Conservation (phyloP, 92 coral and sea anemone species). For the Palythoa grandis region DNA sequence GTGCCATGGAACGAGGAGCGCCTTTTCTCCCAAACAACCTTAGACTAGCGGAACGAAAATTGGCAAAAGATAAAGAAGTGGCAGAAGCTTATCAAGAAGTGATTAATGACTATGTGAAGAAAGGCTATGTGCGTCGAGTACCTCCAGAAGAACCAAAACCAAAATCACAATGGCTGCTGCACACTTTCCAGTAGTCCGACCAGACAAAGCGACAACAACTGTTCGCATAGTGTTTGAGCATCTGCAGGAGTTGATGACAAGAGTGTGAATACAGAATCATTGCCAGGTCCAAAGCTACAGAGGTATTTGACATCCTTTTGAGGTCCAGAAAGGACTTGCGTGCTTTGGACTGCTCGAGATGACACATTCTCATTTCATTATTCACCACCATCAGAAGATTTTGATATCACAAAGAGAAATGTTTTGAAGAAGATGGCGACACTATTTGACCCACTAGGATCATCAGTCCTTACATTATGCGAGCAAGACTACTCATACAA, state of each 20-base stretch:
- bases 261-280: not conserved
- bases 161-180: slow-evolving; percentile 47
- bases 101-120: slow-evolving; percentile 60
- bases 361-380: no score
- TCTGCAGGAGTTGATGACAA: slow-evolving; percentile 34
- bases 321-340: not conserved
- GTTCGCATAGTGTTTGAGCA: slow-evolving; percentile 39
- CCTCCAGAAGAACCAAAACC: slow-evolving; percentile 51
- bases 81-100: slow-evolving; percentile 1
- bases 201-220: slow-evolving; percentile 28
- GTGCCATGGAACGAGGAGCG: not conserved
- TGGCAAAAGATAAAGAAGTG: slow-evolving; percentile 36
- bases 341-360: no score
- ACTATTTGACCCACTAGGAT: no score
- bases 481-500: no score
- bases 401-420: no score
- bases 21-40: not conserved
- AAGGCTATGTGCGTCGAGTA: slow-evolving; percentile 51
- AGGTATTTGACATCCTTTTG: not conserved
- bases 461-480: no score
- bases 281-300: not conserved
- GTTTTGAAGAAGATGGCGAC: no score
- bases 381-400: no score
- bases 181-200: slow-evolving; percentile 47
- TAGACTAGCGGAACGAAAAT: slow-evolving; percentile 20